Base-by-base conservation (phyloP, 1,140 invertebrate genomes). In the Philaenus spumarius region DNA sequence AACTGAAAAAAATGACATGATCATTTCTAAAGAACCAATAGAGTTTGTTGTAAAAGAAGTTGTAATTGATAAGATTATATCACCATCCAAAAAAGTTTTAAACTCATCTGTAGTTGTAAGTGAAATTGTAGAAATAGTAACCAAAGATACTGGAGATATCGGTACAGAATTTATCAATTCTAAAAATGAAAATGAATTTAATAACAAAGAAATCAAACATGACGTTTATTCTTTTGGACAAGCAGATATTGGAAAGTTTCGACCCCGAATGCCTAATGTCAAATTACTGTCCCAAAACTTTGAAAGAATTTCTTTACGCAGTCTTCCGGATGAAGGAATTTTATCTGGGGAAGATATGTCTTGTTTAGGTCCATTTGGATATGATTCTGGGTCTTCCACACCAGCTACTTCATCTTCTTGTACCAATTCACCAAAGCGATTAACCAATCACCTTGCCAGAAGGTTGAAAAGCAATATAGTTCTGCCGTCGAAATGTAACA, bases 381-480 rank as follows among this genome's bases (percentile, higher is more conserved):
- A 57, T 52, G 82, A 75, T 71, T 82, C 71, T 74, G 81, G 81
- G 60, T 82, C 80, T 0, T 83, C 82, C 0, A 83, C 82, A 1
- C 66, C 68, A 2, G 62, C 66, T 15, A 81, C 81, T 0, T 79
- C 80, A 22, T 83, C 81, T 1, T 83, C 81, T 63, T 81, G 80
- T 42, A 77, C 81, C 0, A 83, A 83, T 64, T 83, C 81, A 1
- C 82, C 82, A 0, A 84, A 84, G 71, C 71, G 81, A 30, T 72
- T 82, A 73, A 66, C 72, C 72, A 37, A 71, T 75, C 53, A 68
- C 57, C 61, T 67, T 72, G 75, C 62, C 65, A 74, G 62, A 65
- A 64, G 59, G 62, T 68, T 60, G 70, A 73, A 55, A 72, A 63
- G 69, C 75, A 55, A 75, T 72, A 40, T 75, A 74, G 60, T 69